Evolutionary conservation across 2,113 vertebrate species (phyloP).

Genomic region (Microtus oregoni): DNA sequence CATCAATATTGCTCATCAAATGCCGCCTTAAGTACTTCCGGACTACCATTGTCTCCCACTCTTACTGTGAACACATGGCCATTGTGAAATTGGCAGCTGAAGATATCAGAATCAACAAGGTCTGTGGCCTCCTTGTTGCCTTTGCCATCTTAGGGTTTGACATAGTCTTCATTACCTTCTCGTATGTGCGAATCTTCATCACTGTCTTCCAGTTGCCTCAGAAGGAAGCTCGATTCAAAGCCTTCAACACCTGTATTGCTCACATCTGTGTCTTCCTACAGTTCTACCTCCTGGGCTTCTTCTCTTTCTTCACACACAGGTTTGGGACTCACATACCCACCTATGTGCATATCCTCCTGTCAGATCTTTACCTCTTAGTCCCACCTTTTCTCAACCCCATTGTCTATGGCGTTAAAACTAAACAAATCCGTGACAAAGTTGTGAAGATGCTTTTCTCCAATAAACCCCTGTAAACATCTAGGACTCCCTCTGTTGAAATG

Average conservation of each 20-base stretch:
- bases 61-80: slow-evolving; percentile 73
- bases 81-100: slow-evolving; percentile 63
- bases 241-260: slow-evolving; percentile 71
- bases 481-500: background rate
- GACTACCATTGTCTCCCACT: slow-evolving; percentile 58
- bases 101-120: slow-evolving; percentile 50
- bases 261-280: slow-evolving; percentile 74
- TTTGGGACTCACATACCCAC: slow-evolving; percentile 64
- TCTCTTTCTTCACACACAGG: slow-evolving; percentile 71
- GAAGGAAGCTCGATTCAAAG: slow-evolving; percentile 62
- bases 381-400: slow-evolving; percentile 77
- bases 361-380: slow-evolving; percentile 63
- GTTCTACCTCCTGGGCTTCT: slow-evolving; percentile 69
- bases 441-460: slow-evolving; percentile 24
- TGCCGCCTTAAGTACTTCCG: background rate
- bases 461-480: background rate
- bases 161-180: slow-evolving; percentile 63
- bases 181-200: slow-evolving; percentile 62
- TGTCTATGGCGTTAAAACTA: slow-evolving; percentile 67
- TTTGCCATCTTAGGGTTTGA: slow-evolving; percentile 68
- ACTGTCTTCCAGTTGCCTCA: slow-evolving; percentile 64
- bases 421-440: slow-evolving; percentile 59
- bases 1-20: slow-evolving; percentile 56
- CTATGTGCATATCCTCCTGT: slow-evolving; percentile 68
- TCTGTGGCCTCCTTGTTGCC: slow-evolving; percentile 56